phyloP scores from a whole-genome alignment of 2,113 vertebrate genomes.

The Periophthalmus modestus region DNA sequence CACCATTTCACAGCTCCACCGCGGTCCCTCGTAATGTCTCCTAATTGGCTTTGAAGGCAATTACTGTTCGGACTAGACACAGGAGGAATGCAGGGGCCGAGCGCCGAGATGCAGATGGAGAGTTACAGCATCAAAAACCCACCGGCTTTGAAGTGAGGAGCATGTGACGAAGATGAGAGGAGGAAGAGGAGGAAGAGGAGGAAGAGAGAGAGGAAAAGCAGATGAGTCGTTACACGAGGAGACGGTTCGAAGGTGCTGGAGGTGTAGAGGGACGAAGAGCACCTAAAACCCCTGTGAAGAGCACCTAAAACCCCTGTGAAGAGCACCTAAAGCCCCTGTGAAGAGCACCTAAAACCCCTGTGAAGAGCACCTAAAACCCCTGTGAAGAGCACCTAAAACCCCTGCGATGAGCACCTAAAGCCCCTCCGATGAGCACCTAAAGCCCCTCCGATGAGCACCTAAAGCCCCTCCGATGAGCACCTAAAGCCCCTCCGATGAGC shows the following conservation, averaged over 20 bases:
- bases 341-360: too few species aligned
- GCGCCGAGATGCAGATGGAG: slow-evolving; percentile 73
- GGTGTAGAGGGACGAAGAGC: background rate
- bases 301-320: too few species aligned
- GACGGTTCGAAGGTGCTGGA: too few species aligned
- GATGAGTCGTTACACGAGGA: slow-evolving; percentile 53
- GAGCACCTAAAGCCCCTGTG: too few species aligned
- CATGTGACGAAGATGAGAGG: slow-evolving; percentile 57
- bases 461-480: too few species aligned
- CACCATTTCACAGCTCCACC: slow-evolving; percentile 42
- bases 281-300: too few species aligned
- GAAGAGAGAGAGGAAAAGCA: slow-evolving; percentile 51
- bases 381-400: too few species aligned
- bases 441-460: too few species aligned
- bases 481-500: background rate
- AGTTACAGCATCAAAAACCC: slow-evolving; percentile 67
- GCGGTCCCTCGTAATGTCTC: slow-evolving; percentile 64
- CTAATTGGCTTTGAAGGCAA: slow-evolving; percentile 74
- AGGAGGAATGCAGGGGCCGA: slow-evolving; percentile 58
- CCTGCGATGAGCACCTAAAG: too few species aligned
- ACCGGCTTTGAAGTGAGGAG: slow-evolving; percentile 70
- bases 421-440: too few species aligned
- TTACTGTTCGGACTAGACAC: slow-evolving; percentile 58
- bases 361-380: too few species aligned
- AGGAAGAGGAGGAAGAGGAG: slow-evolving; percentile 39